Base-by-base conservation (phyloP, 1,140 invertebrate genomes). In the Hyles vespertilio region DNA sequence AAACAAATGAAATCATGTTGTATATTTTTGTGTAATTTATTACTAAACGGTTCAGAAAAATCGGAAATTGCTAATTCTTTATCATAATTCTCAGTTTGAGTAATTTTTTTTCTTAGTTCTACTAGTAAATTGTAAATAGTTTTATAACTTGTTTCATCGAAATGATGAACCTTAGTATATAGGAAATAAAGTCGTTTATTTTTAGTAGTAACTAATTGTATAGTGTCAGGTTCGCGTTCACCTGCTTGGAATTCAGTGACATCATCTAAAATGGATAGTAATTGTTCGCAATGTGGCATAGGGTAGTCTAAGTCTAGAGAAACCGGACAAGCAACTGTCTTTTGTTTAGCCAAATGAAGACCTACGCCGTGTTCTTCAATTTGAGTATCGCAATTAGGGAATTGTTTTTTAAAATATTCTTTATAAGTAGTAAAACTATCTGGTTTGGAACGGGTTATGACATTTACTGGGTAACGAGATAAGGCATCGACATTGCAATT, bases 401-500 rank as follows among this genome's bases (percentile, higher is more conserved):
- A 68, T 47, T 68, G 68, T 7, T 44, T 7, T 56, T 66, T 70
- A 32, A 70, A 22, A 22, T 22, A 22, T 22, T 22, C 22, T 22
- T 22, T 2, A 22, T 22, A 22, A 22, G 22, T 22, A 63, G 47
- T 67, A 71, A 9, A 6, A 43, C 69, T 62, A 61, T 68, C 69
- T 55, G 66, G 40, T 46, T 59, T 47, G 5, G 51, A 12, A 45
- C 34, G 22, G 32, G 47, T 33, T 2, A 67, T 59, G 36, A 56
- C 64, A 45, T 64, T 56, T 6, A 81, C 48, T 4, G 74, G 64
- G 48, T 49, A 61, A n/a, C 77, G 62, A 10, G 77, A 87, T 51
- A 88, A 55, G 7, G 72, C 75, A 61, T 89, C 89, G 2, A 82
- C 84, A 7, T 81, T 82, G 7, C 59, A 62, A 61, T 90, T 90